Base-by-base conservation (phyloP, 1,140 invertebrate genomes). In the Gryon sp. region DNA sequence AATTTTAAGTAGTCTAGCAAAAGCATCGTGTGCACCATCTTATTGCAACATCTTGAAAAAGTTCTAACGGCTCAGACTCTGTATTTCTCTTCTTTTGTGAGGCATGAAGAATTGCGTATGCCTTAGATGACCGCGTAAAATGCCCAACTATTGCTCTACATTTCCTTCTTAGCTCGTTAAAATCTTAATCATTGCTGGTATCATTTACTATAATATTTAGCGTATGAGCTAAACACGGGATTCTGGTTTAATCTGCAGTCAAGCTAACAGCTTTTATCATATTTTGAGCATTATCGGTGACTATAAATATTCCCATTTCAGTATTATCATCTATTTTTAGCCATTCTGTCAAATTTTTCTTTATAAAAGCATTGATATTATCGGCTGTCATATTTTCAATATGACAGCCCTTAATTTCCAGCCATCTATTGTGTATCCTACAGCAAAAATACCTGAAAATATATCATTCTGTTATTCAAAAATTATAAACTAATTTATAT, bases 201-300 rank as follows among this genome's bases (percentile, higher is more conserved):
- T 46, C 43, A 11, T 11, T 20, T 0, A 43, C 19, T 7, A 15
- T 19, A 9, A 43, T 9, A 2, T 26, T n/a, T 7, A 46, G n/a
- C 2, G 12, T 28, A 28, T 46, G 43, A 1, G 22, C 43, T 7
- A 46, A 46, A 8, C 43, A 46, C 1, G 43, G 43, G 16, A 46
- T 46, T 28, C 22, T 12, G 4, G 22, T 28, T 24, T 24, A 46
- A 1, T 30, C 19, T 2, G 9, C 2, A n/a, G 14, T 8, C 2
- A 9, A 22, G 18, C 18, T 7, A 2, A 18, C 22, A 2, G 30
- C 3, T 28, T 11, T 12, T 3, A 7, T 9, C 43, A 36, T 22
- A 8, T 18, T 19, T 6, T 19, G 22, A 4, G 16, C 40, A 19
- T 59, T 30, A 30, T 32, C 45, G 12, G 50, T 41, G 5, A 41